These are phyloP conservation scores for Itoplectis maculator DNA, from an alignment of 2,888 invertebrate species.

Conservation along the genomic window DNA sequence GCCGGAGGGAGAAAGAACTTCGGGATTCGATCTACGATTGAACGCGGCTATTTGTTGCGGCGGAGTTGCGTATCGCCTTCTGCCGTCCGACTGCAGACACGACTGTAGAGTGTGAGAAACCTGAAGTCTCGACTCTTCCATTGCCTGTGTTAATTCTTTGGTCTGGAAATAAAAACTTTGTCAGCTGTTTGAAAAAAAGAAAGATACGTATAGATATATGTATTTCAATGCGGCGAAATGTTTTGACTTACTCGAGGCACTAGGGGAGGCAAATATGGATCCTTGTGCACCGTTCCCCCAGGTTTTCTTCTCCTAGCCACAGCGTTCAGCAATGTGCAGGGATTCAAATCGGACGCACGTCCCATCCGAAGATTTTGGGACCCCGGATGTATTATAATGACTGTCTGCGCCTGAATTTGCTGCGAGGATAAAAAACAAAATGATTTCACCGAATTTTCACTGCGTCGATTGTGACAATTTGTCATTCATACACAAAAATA, in stretches of 20 bases:
- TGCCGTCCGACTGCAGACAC: conserved; percentile 93
- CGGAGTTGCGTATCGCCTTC: conserved; percentile 93
- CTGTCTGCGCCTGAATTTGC: conserved; percentile 91
- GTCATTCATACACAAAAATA: not conserved
- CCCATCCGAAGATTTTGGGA: conserved; percentile 96
- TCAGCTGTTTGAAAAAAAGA: not conserved
- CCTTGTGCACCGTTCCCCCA: conserved; percentile 86
- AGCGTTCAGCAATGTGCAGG: conserved; percentile 93
- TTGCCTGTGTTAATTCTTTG: conserved; percentile 90
- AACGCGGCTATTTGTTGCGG: conserved; percentile 96
- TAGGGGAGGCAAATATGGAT: conserved; percentile 89
- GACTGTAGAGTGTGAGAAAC: conserved; percentile 95
- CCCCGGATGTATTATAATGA: conserved; percentile 98
- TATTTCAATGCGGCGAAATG: too few species aligned
- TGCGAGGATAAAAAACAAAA: conserved; percentile 81
- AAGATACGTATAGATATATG: not conserved
- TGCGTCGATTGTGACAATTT: not conserved
- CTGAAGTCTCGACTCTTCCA: conserved; percentile 93
- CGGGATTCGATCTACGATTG: conserved; percentile 92
- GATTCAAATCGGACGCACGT: conserved; percentile 95
- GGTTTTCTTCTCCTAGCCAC: conserved; percentile 88
- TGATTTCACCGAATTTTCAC: not conserved
- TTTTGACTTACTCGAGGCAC: conserved; percentile 82
- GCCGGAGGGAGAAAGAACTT: conserved; percentile 86
- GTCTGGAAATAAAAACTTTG: conserved; percentile 81